Evolutionary conservation across 2,797 vertebrate genomes (phyloP), one percentile per base, ranked within the genome.

Genomic region (Potorous gilbertii): DNA sequence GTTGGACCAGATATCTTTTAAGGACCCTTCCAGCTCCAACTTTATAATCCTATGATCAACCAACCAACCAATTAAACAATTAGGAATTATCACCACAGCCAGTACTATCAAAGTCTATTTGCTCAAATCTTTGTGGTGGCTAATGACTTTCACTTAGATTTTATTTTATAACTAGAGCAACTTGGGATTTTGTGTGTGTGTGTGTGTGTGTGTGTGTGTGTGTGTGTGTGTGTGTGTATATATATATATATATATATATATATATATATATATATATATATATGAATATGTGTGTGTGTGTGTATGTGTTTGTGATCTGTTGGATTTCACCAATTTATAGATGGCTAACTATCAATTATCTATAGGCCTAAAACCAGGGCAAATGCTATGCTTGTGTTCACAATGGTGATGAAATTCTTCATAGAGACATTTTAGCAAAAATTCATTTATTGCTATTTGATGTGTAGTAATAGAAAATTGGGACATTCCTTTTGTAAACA

Each of bases 271-370:
- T 50, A 50, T 50, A 50, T 50, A 50, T 50, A 52, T 52, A 52
- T 52, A 3, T 52, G 3, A 3, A 4, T 52, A 4, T 52, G 50
- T 52, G 52, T 52, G 52, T 52, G 52, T 52, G 52, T 52, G 52
- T 52, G 52, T 52, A 6, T 52, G 52, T 52, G 52, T 52, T 89
- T 91, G 59, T 5, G 55, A 1, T 34, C 10, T 95, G 91, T 14
- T 62, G 46, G 89, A 90, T 94, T 95, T 93, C 94, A 59, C 94
- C 62, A 90, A 92, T 91, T 90, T 94, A 93, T 93, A 91, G 57
- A 93, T 56, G 90, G 18, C 27, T 50, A 92, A 21, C 95, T 29
- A 95, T 62, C 91, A 59, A 8, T 50, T 95, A 54, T 95, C 90
- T 93, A 56, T 90, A 94, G 46, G 59, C 55, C n/a, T 5, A 57